Percentiles rank a stretch among this genome's conserved stretches.
Conservation (phyloP, 1,140 invertebrate species). For the Orius insidiosus region DNA sequence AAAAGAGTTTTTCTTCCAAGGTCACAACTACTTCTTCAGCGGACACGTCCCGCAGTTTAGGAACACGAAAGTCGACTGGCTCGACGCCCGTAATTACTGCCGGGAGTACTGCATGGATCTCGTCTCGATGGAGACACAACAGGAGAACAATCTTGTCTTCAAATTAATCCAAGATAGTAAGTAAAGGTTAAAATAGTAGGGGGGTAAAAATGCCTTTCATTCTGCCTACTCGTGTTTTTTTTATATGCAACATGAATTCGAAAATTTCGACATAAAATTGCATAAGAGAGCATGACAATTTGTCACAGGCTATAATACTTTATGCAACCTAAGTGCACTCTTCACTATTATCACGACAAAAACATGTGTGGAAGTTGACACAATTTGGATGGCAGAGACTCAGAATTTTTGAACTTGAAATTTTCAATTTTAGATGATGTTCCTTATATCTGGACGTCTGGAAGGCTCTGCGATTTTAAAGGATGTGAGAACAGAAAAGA, state of each 20-base stretch:
- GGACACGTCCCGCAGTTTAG: slow-evolving; percentile 60
- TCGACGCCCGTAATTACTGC: slow-evolving; percentile 76
- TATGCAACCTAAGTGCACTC: too few species aligned
- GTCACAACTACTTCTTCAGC: slow-evolving; percentile 78
- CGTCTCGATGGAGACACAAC: slow-evolving; percentile 69
- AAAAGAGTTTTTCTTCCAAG: slow-evolving; percentile 71
- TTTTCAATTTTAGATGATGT: slow-evolving; percentile 45
- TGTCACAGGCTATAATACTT: too few species aligned
- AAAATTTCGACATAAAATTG: too few species aligned
- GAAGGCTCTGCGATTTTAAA: slow-evolving; percentile 81
- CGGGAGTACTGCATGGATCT: slow-evolving; percentile 85
- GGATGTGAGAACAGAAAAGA: slow-evolving; percentile 72
- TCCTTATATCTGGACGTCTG: slow-evolving; percentile 85
- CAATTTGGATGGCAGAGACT: too few species aligned
- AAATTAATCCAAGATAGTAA: slow-evolving; percentile 68
- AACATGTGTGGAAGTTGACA: too few species aligned
- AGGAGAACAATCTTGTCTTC: slow-evolving; percentile 77
- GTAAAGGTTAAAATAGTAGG: slow-evolving; percentile 23
- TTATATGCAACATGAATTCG: too few species aligned
- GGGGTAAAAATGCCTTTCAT: too few species aligned
- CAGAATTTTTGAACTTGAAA: not conserved
- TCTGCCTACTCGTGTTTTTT: too few species aligned
- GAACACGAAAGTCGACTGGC: slow-evolving; percentile 68
- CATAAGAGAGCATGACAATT: too few species aligned
- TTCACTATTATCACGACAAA: too few species aligned